Evolutionary conservation across 2,888 invertebrate species (phyloP), one percentile per base, ranked within the genome.

Genomic region (Nycteola revayana): DNA sequence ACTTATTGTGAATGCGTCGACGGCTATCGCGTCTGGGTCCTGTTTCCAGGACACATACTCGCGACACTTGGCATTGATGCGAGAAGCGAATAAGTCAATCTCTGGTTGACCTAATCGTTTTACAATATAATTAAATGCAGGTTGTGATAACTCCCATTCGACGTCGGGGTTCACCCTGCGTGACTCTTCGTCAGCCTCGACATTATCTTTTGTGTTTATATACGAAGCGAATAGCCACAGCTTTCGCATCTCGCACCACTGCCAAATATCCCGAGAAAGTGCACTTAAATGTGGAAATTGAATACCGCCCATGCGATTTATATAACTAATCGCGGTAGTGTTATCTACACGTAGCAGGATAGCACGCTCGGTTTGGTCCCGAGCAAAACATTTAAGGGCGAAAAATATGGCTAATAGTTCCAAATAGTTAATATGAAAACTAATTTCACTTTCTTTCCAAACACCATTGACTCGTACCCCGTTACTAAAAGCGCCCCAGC

Each of bases 191-290:
- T 36, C 36, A 7, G 36, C 35, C 22, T 10, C 21, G 1, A 9
- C 1, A 11, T 32, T 32, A 6, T 21, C 25, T 2, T 26, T 18
- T 2, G n/a, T 32, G 4, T 32, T 35, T 2, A 33, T 27, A 9
- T 33, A 33, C 7, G 32, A 33, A 1, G 34, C 40, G 21, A 32
- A 38, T 3, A 38, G 8, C 10, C 6, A 42, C 7, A 38, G 42
- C 8, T 42, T 38, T 22, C 41, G 24, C 25, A 9, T 25, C 32
- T 42, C 33, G 27, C 38, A 38, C 46, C 53, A 42, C 31, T 47
- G 39, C 46, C 50, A 38, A 24, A 50, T 36, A 3, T 1, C 1
- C 28, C 32, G 23, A 2, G 42, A n/a, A 1, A 38, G 3, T 1
- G 48, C 26, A 25, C 37, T 36, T 6, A 47, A 33, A 9, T 47